Conservation (phyloP, 2,888 invertebrate species). For the Orthonychiurus folsomi region DNA sequence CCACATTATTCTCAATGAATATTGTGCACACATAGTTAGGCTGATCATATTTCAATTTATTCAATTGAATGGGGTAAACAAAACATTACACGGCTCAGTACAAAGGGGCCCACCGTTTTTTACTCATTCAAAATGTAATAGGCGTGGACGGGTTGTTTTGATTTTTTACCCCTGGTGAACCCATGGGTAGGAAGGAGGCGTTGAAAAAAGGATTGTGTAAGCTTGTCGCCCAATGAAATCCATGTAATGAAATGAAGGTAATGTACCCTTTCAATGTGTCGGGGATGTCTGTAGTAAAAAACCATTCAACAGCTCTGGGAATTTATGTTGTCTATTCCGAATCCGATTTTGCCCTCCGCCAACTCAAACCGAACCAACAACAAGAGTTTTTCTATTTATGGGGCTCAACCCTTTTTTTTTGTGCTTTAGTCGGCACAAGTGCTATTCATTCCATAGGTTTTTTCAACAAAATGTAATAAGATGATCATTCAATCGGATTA, state of each 20-base stretch:
- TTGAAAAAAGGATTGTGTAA: background rate
- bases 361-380: background rate
- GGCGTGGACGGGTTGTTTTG: too few species aligned
- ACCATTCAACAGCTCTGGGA: background rate
- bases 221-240: background rate
- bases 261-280: background rate
- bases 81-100: background rate
- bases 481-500: too few species aligned
- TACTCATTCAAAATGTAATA: background rate
- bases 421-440: too few species aligned
- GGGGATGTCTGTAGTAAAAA: background rate
- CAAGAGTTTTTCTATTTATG: background rate
- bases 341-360: too few species aligned
- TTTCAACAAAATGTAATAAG: too few species aligned
- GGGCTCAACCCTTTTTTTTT: background rate
- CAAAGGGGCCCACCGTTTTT: background rate
- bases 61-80: background rate
- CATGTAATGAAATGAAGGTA: background rate
- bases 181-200: background rate
- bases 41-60: background rate
- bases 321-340: background rate
- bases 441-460: too few species aligned
- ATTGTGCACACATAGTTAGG: background rate
- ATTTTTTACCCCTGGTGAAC: too few species aligned
- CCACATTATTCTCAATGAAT: conserved; percentile 1